A percentile compares a stretch with the other conserved stretches of the same genome.
These are phyloP conservation scores for Catalaphyllia jardinei DNA, from an alignment of 64 coral and sea anemone genomes.

Conservation along the genomic window DNA sequence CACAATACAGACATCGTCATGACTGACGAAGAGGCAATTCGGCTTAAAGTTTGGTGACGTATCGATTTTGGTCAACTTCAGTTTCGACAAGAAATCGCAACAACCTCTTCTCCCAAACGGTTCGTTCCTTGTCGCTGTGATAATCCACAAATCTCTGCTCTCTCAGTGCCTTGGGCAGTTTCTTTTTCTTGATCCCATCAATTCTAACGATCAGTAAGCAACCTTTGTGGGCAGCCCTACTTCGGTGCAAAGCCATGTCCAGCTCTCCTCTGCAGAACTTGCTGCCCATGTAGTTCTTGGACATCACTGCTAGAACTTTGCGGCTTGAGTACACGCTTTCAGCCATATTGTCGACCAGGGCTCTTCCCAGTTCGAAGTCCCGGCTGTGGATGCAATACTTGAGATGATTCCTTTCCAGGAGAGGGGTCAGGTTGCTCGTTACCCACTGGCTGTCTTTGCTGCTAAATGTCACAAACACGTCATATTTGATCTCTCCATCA, in stretches of 20 bases:
- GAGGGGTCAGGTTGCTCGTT: constrained; percentile 27
- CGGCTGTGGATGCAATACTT: constrained; percentile 48
- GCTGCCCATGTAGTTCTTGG: constrained; percentile 62
- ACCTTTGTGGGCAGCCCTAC: neutral
- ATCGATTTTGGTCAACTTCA: neutral
- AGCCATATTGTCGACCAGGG: constrained; percentile 63
- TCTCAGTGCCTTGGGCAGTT: constrained; percentile 56
- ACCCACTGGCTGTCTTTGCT: constrained; percentile 54
- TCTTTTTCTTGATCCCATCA: constrained; percentile 41
- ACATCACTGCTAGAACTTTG: constrained; percentile 52
- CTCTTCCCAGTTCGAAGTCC: constrained; percentile 56
- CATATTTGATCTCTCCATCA: constrained; percentile 34
- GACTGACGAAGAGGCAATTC: neutral
- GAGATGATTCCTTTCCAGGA: constrained; percentile 36
- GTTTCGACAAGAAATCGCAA: constrained; percentile 11
- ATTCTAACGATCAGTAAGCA: constrained; percentile 48
- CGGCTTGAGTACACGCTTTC: constrained; percentile 60
- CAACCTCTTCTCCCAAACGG: constrained; percentile 49
- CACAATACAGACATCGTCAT: neutral
- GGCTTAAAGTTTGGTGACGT: constrained; percentile 21
- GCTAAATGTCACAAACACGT: constrained; percentile 59
- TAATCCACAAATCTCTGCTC: constrained; percentile 64
- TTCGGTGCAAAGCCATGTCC: constrained; percentile 53
- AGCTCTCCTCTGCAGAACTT: constrained; percentile 51
- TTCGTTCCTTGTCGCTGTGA: neutral